Evolutionary conservation across 1,140 invertebrate genomes (phyloP).

Genomic region (Drosophila orena): DNA sequence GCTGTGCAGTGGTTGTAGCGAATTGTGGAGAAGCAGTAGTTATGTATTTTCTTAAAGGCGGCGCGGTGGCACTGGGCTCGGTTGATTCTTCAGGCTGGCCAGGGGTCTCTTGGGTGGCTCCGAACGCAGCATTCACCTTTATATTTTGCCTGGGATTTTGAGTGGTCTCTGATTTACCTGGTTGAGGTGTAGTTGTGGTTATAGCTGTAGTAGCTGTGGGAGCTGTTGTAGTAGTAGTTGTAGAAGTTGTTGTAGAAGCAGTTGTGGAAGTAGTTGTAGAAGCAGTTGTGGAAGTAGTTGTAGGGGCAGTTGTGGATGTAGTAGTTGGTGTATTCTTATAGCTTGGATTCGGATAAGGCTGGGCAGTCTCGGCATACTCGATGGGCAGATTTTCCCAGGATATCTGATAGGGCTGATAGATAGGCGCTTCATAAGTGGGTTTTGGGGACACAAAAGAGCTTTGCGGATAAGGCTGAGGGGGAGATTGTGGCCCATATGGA

Average conservation of each 20-base stretch:
- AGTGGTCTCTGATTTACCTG: background rate
- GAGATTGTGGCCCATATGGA: constrained; percentile 7
- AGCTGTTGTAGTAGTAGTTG: background rate
- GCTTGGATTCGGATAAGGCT: background rate
- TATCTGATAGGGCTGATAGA: constrained; percentile 31
- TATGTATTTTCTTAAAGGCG: constrained; percentile 5
- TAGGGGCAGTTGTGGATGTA: background rate
- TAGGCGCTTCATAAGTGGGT: constrained; percentile 14
- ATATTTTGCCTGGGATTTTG: constrained; percentile 12
- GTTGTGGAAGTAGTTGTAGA: background rate
- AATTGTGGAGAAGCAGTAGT: constrained; percentile 7
- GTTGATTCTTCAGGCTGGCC: background rate
- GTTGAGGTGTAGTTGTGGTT: background rate
- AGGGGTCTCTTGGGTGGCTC: background rate
- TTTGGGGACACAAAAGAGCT: constrained; percentile 10
- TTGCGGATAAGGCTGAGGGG: background rate
- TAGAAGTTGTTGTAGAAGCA: background rate
- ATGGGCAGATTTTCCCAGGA: constrained; percentile 36
- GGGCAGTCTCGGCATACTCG: constrained; percentile 6
- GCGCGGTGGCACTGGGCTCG: background rate
- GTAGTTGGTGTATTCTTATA: background rate
- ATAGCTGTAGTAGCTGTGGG: no score
- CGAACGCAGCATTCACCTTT: constrained; percentile 21
- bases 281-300: background rate
- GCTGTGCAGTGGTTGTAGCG: constrained; percentile 22